Conservation (phyloP, 1,140 invertebrate species). For the Drosophila mayri region DNA sequence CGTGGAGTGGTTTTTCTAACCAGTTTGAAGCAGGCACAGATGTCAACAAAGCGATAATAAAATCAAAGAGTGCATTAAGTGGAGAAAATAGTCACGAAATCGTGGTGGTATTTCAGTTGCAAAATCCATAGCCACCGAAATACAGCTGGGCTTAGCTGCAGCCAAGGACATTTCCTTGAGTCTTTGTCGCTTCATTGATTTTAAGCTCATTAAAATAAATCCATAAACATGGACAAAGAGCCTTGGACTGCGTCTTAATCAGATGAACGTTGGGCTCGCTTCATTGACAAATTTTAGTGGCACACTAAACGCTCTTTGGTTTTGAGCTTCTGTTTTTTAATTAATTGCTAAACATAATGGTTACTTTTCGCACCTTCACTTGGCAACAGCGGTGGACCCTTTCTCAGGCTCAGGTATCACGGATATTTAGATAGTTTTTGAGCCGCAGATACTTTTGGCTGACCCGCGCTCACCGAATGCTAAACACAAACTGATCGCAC, state of each 20-base stretch:
- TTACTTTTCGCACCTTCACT: conserved; percentile 26
- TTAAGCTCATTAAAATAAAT: conserved; percentile 12
- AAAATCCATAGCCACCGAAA: conserved; percentile 1
- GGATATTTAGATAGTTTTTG: conserved; percentile 16
- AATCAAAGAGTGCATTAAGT: conserved; percentile 26
- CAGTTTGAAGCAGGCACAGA: conserved; percentile 40
- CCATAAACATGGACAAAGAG: conserved; percentile 2
- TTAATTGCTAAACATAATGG: conserved; percentile 10
- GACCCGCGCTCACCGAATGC: conserved; percentile 75
- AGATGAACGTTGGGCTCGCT: neutral
- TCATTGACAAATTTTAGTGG: conserved; percentile 3
- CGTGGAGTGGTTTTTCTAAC: conserved; percentile 27
- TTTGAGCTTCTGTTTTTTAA: conserved; percentile 24
- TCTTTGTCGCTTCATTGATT: neutral
- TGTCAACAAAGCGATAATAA: conserved; percentile 48
- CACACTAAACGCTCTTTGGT: conserved; percentile 8
- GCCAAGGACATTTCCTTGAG: conserved; percentile 11
- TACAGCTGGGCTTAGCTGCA: neutral
- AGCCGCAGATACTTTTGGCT: conserved; percentile 23
- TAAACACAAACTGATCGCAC: conserved; percentile 79
- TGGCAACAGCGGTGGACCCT: conserved; percentile 23
- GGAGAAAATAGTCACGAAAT: conserved; percentile 14
- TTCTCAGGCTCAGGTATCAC: neutral
- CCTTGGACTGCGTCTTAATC: conserved; percentile 14
- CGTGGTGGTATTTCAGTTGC: neutral